Conservation (phyloP, 2,888 invertebrate genomes). For the Lymantria dispar region DNA sequence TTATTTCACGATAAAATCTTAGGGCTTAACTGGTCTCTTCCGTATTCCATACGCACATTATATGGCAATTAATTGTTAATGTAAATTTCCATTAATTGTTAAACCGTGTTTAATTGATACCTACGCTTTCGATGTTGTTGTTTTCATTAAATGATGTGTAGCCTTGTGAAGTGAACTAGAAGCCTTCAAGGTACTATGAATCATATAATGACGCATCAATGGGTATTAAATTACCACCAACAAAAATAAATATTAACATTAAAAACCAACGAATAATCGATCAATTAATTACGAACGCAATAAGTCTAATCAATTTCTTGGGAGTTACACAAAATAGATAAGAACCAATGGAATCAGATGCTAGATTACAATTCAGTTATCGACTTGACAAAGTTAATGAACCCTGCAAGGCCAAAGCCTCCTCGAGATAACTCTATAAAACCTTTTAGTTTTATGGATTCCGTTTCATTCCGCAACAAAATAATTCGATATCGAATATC, state of each 20-base stretch:
- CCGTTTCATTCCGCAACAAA: slow-evolving; percentile 68
- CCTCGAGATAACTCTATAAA: slow-evolving; percentile 72
- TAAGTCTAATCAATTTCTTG: slow-evolving; percentile 18
- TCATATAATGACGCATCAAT: not conserved
- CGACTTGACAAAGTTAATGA: slow-evolving; percentile 66
- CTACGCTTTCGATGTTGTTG: no score
- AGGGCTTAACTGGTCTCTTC: slow-evolving; percentile 21
- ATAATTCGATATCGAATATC: slow-evolving; percentile 70
- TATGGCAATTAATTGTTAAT: slow-evolving; percentile 14
- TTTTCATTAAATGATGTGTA: no score
- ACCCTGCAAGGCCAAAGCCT: slow-evolving; percentile 73
- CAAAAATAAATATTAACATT: not conserved
- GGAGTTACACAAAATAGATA: slow-evolving; percentile 43
- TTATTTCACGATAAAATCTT: slow-evolving; percentile 27
- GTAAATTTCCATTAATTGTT: slow-evolving; percentile 22
- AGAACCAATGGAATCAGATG: slow-evolving; percentile 58
- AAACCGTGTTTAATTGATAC: slow-evolving; percentile 1
- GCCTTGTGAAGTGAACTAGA: no score
- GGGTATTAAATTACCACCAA: not conserved
- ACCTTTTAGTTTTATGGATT: slow-evolving; percentile 76
- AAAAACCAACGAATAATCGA: not conserved
- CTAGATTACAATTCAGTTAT: slow-evolving; percentile 72
- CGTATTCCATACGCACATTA: slow-evolving; percentile 18
- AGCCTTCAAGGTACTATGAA: no score
- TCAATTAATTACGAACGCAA: not conserved